phyloP scores from a whole-genome alignment of 2,797 vertebrate genomes.

The Saxicola maurus region DNA sequence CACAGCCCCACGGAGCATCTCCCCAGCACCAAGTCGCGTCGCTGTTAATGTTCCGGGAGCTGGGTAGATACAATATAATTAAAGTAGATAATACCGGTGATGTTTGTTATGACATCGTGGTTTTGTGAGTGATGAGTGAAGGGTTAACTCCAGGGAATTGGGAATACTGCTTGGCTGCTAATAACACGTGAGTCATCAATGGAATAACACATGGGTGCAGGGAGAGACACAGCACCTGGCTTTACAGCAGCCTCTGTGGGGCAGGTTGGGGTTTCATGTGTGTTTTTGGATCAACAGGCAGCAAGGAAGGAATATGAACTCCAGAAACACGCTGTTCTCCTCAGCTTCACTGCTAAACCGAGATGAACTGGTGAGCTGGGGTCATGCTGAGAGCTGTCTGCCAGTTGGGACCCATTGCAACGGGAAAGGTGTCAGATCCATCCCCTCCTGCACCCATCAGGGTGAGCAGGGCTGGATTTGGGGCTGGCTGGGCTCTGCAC shows the following conservation, averaged over 20 bases:
- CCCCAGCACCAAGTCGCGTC: background rate
- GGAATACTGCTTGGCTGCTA: constrained; percentile 47
- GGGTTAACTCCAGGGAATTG: constrained; percentile 61
- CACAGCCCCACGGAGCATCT: accelerated
- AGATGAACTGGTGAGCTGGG: background rate
- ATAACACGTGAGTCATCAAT: constrained; percentile 55
- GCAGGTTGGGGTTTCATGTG: background rate
- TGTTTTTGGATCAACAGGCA: background rate
- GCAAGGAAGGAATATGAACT: accelerated
- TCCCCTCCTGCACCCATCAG: accelerated
- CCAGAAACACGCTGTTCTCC: accelerated
- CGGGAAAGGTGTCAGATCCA: accelerated
- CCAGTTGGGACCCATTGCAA: background rate
- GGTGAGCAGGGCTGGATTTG: accelerated
- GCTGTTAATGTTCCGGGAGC: background rate
- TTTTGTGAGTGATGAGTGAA: constrained; percentile 34
- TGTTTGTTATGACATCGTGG: constrained; percentile 50
- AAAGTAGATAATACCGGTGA: background rate
- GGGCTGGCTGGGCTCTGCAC: background rate
- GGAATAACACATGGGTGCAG: constrained; percentile 37
- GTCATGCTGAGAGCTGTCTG: background rate
- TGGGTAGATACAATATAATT: constrained; percentile 14
- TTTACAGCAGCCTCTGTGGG: background rate
- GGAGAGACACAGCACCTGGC: constrained; percentile 25
- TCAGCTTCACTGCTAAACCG: accelerated